Base-by-base conservation (phyloP, 2,113 vertebrate genomes). In the Notiomystis cincta region DNA sequence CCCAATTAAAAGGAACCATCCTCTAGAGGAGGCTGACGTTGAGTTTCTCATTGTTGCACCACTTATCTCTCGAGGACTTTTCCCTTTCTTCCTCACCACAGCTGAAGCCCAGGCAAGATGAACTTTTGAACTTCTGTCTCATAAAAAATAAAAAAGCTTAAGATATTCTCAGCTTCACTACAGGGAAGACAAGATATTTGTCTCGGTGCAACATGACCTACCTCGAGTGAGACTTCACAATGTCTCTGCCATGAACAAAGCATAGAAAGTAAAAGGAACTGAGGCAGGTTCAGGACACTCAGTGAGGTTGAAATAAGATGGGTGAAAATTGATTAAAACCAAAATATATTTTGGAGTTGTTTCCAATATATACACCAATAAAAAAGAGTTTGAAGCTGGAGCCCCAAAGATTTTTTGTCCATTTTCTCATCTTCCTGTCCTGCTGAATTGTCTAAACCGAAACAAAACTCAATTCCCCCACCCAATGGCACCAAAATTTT, bases 71-170 rank as follows among this genome's bases (percentile, higher is more conserved):
- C 10, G 67, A 95, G 96, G 90, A 88, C 85, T 54, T 93, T 38
- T 48, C 53, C 62, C 33, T 94, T 69, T 81, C 86, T 88, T 87
- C 66, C 77, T 94, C 86, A 57, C 45, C 38, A 60, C 25, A 3
- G 76, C 31, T 90, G 70, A 92, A 96, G 61, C 88, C 62, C 82
- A 44, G 75, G 70, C 65, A 76, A 89, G 83, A 60, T 90, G 94
- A 95, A 86, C 90, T 71, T 83, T 27, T 83, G 84, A 93, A 94
- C 90, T 90, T 48, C 30, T 58, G 78, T 83, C 91, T 97, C 93
- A 94, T 95, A 73, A 96, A 97, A 97, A 97, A 86, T 95, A 93
- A 86, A 97, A 87, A 75, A 90, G 67, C 72, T 72, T 76, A 83
- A 96, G 86, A 76, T 91, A 95, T 84, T 95, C 88, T 90, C 73